Base-by-base conservation (phyloP, 2,888 invertebrate species). In the Oligia latruncula region DNA sequence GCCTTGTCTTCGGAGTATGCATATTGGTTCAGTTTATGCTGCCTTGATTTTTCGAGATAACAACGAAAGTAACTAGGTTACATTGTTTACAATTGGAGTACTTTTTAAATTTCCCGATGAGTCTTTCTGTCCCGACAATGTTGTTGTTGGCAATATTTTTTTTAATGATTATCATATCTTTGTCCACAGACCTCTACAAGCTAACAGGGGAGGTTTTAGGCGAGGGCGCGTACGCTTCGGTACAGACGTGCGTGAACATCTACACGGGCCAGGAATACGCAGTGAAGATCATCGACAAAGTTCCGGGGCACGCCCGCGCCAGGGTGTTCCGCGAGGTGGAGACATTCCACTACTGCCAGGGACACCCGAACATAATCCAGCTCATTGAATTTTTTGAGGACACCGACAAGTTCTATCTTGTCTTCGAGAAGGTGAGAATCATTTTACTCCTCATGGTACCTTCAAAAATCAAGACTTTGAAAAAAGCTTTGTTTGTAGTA, bases 291-390 rank as follows among this genome's bases (percentile, higher is more conserved):
- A 99, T 99, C 93, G 99, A 99, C 96, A 99, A 99, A 96, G 98
- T 98, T 93, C 99, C 99, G 89, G 99, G 99, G 88, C 99, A 99
- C 97, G 99, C 99, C 92, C 98, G 99, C 91, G 98, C 98, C 93
- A 98, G 99, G 93, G 99, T 99, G 92, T 99, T 99, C 97, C 99
- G 99, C 92, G 99, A 99, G 97, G 99, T 99, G 93, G 99, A 99
- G 97, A 99, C 99, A 89, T 99, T 99, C 98, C 99, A 99, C 97
- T 98, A 99, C 97, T 99, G 99, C 97, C 98, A 99, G 96, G 99
- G 99, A 90, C 99, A 99, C 97, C 98, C 99, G 85, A 99, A 99
- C 96, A 99, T 99, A 96, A 98, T 99, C 95, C 99, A 99, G 97
- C 98, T 99, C 95, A 98, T 99, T 92, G 99, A 99, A 96, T 99